Conservation (phyloP, 2,888 invertebrate genomes). For the Pedicia rivosa region DNA sequence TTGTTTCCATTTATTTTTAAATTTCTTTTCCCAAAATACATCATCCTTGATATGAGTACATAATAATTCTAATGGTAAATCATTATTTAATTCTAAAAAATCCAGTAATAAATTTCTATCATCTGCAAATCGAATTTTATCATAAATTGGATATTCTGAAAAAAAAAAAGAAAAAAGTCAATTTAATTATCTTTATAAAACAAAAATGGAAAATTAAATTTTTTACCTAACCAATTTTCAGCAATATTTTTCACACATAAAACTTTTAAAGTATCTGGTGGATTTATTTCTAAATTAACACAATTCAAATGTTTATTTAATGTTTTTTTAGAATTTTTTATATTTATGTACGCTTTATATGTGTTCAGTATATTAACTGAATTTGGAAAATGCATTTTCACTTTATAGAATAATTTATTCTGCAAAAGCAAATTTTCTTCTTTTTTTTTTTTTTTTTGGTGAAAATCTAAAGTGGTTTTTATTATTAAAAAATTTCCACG, state of each 20-base stretch:
- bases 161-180: slow-evolving; percentile 1
- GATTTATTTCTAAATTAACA: slow-evolving; percentile 16
- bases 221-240: slow-evolving; percentile 25
- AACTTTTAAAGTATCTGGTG: slow-evolving; percentile 23
- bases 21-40: slow-evolving; percentile 27
- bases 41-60: slow-evolving; percentile 24
- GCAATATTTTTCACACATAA: slow-evolving; percentile 25
- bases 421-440: too few species aligned
- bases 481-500: too few species aligned
- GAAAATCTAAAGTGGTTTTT: too few species aligned
- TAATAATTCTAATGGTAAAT: slow-evolving; percentile 24
- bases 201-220: background rate
- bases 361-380: slow-evolving; percentile 26
- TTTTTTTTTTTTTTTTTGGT: too few species aligned
- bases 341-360: slow-evolving; percentile 24
- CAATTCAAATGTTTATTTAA: slow-evolving; percentile 10
- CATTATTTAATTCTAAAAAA: slow-evolving; percentile 23
- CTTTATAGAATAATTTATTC: too few species aligned
- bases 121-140: slow-evolving; percentile 20
- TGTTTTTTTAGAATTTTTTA: slow-evolving; percentile 3
- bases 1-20: slow-evolving; percentile 22
- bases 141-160: slow-evolving; percentile 23
- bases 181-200: background rate
- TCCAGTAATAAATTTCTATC: slow-evolving; percentile 28
- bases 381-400: slow-evolving; percentile 20